phyloP scores from a whole-genome alignment of 2,888 invertebrate genomes.

The Xestoiulus laeticollis region DNA sequence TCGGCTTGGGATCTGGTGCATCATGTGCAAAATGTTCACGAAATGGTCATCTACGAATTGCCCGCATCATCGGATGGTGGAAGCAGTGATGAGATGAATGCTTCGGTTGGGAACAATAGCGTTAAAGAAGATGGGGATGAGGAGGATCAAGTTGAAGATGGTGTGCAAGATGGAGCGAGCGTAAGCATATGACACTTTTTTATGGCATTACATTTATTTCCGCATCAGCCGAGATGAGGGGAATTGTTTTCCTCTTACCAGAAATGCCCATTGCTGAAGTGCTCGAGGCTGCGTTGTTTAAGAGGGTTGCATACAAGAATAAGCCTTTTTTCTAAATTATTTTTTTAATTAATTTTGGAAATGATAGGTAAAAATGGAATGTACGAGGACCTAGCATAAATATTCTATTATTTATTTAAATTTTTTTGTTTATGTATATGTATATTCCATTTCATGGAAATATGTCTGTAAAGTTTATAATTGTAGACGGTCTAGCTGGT shows the following conservation, averaged over 20 bases:
- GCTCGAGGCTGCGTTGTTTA: neutral
- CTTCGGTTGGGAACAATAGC: constrained; percentile 40
- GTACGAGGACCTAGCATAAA: too few species aligned
- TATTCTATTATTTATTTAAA: too few species aligned
- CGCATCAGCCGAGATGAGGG: neutral
- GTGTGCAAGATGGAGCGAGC: constrained; percentile 54
- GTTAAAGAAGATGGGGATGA: constrained; percentile 51
- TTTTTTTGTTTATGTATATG: too few species aligned
- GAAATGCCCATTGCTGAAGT: neutral
- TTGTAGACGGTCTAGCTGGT: too few species aligned
- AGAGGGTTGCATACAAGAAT: too few species aligned
- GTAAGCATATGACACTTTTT: constrained; percentile 24
- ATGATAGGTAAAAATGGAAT: too few species aligned
- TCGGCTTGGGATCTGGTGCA: constrained; percentile 55
- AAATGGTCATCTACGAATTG: constrained; percentile 54
- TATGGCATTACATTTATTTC: neutral
- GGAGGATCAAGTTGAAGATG: constrained; percentile 54
- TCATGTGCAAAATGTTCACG: constrained; percentile 55
- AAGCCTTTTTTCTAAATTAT: too few species aligned
- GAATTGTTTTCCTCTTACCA: neutral
- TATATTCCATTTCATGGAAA: too few species aligned
- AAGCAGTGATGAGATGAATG: constrained; percentile 45
- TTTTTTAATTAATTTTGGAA: too few species aligned
- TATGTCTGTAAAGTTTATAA: too few species aligned
- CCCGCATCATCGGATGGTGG: constrained; percentile 49